Base-by-base conservation (phyloP, 2,888 invertebrate genomes). In the Ligdia adustata region DNA sequence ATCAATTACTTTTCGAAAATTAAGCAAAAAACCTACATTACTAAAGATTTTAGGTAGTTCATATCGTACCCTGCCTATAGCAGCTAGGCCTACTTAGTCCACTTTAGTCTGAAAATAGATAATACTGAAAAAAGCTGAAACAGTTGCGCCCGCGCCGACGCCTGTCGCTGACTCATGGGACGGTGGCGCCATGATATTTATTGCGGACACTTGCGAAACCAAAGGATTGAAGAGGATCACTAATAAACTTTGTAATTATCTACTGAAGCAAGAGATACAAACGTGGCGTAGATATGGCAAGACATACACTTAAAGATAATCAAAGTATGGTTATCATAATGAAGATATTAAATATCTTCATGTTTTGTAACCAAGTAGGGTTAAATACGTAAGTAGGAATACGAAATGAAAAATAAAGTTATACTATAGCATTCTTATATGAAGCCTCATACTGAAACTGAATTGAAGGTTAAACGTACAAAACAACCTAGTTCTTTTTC, bases 181-280 rank as follows among this genome's bases (percentile, higher is more conserved):
- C 65, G 40, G 67, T 82, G 87, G 86, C 86, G 87, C 86, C 87
- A 68, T 62, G 54, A 70, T 79, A 86, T 86, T 85, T 84, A 85
- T 79, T 35, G 66, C 60, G 71, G 71, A 53, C 69, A 68, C 66
- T 67, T 62, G 62, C 51, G 55, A 64, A 71, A 77, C 72, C 71
- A 69, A 66, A 46, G 51, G 64, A 62, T 64, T 69, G 68, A 64
- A 65, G 53, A 68, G 55, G 61, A 62, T 60, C 63, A 60, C 56
- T 50, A 35, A 43, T 62, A 46, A 46, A 45, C 51, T 46, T 60
- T 59, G 62, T 61, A 64, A 63, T 62, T 62, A 55, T 50, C 60
- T 52, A 54, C 63, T 41, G 41, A 20, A 14, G 15, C 4, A 6
- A 16, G 4, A 20, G 13, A 13, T 13, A 3, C 6, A 38, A 13